Evolutionary conservation across 2,797 vertebrate genomes (phyloP).

Genomic region (Poliocrania exsul): DNA sequence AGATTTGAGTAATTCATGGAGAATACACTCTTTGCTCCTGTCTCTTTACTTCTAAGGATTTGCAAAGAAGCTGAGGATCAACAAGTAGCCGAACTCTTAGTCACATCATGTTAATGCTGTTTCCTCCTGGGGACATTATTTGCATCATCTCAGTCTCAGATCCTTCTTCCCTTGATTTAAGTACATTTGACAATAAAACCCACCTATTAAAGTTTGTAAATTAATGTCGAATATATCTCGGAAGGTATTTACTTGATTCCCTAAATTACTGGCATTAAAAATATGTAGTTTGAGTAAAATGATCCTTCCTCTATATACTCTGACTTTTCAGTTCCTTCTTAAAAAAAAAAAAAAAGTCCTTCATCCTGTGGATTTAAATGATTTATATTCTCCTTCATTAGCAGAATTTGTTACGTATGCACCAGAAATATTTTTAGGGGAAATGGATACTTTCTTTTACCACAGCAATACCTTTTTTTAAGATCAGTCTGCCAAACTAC

Average conservation of each 20-base stretch:
- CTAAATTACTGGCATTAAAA: neutral
- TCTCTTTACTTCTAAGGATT: neutral
- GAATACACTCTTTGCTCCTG: neutral
- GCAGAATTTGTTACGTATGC: slow-evolving; percentile 49
- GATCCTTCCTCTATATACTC: neutral
- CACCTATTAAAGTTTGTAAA: neutral
- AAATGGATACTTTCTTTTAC: slow-evolving; percentile 52
- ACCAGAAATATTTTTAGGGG: slow-evolving; percentile 57
- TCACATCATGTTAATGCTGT: neutral
- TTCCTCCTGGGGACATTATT: neutral
- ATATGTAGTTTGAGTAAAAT: neutral
- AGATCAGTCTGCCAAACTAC: slow-evolving; percentile 51
- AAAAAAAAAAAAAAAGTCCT: slow-evolving; percentile 38
- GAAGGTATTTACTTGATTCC: neutral
- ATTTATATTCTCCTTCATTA: slow-evolving; percentile 61
- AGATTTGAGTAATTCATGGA: neutral
- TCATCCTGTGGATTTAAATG: slow-evolving; percentile 39
- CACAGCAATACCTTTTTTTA: slow-evolving; percentile 34
- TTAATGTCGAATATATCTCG: neutral
- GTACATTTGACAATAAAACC: neutral
- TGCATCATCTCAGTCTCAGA: neutral
- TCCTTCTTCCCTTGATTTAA: neutral
- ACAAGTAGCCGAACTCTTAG: neutral
- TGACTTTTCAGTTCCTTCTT: slow-evolving; percentile 28
- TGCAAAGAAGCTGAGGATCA: neutral